Conservation (phyloP, 2,797 vertebrate genomes). For the Falco cherrug region DNA sequence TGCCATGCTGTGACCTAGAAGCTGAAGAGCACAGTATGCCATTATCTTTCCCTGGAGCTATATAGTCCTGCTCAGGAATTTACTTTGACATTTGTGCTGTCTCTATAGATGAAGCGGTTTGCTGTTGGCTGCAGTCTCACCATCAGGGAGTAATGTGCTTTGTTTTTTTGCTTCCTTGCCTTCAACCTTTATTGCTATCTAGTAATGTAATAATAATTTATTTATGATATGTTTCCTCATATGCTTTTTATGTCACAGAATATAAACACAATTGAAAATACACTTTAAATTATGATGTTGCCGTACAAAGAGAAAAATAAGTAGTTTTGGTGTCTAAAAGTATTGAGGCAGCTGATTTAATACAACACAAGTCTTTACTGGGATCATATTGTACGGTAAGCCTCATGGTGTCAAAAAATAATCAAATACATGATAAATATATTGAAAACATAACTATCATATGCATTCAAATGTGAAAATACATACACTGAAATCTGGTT, state of each 20-base stretch:
- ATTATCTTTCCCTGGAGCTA: conserved; percentile 29
- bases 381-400: background rate
- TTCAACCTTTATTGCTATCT: conserved; percentile 24
- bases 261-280: conserved; percentile 24
- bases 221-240: conserved; percentile 13
- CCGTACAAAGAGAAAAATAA: conserved; percentile 33
- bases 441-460: background rate
- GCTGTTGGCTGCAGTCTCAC: conserved; percentile 2
- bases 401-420: background rate
- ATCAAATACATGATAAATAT: background rate
- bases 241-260: background rate
- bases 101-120: conserved; percentile 47
- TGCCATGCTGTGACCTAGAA: conserved; percentile 37
- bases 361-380: background rate
- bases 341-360: conserved; percentile 6
- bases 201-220: conserved; percentile 30
- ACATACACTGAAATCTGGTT: background rate
- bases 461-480: background rate
- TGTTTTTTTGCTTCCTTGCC: background rate
- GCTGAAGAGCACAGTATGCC: background rate
- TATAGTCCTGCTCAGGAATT: conserved; percentile 11
- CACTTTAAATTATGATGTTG: conserved; percentile 7
- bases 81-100: conserved; percentile 49
- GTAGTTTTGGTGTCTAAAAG: background rate
- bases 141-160: conserved; percentile 2